Conservation (phyloP, 2,113 vertebrate genomes). For the Plecturocebus donacophilus region DNA sequence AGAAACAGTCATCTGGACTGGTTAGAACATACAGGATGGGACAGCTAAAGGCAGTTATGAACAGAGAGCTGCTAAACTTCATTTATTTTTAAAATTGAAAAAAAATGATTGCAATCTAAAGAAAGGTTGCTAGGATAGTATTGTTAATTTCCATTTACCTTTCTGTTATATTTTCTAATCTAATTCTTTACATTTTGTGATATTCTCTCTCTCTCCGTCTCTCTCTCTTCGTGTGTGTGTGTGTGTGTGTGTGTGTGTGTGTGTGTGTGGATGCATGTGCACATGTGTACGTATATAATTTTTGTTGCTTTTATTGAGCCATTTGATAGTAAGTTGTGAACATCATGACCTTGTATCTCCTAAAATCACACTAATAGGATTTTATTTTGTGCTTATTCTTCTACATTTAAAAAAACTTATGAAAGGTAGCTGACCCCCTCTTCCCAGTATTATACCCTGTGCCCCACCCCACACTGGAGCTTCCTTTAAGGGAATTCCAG, state of each 20-base stretch:
- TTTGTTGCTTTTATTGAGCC: not conserved
- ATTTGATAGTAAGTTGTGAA: not conserved
- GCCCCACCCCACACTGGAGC: not conserved
- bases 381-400: conserved; percentile 28
- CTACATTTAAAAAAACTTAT: not conserved
- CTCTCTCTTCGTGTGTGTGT: not conserved
- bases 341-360: not conserved
- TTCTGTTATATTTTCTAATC: not conserved
- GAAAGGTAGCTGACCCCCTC: not conserved
- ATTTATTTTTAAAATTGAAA: not conserved
- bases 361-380: not conserved
- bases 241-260: not conserved
- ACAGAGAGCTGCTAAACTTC: not conserved
- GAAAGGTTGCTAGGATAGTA: not conserved
- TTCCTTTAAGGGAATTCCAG: not conserved
- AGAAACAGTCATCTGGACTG: not conserved
- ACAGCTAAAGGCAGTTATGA: not conserved
- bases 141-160: not conserved
- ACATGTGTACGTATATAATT: not conserved
- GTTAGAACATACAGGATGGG: not conserved
- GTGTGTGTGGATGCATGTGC: fast-evolving
- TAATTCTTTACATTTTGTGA: conserved; percentile 5
- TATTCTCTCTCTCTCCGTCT: not conserved
- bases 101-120: not conserved
- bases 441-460: not conserved